These are phyloP conservation scores for Neolamprologus ventralis DNA, from an alignment of 2,113 vertebrate genomes.

Conservation along the genomic window DNA sequence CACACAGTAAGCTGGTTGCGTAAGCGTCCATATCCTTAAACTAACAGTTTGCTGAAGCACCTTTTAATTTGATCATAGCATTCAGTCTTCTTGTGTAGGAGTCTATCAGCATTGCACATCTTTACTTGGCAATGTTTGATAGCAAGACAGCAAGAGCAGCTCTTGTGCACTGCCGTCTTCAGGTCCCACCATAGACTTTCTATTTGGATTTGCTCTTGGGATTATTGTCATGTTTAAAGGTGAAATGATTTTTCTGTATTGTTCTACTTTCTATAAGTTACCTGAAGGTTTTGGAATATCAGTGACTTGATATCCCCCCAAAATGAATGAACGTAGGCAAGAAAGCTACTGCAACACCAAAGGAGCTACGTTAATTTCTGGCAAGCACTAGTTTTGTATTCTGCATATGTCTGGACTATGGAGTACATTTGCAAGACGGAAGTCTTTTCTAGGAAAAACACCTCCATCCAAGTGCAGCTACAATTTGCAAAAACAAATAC, in stretches of 20 bases:
- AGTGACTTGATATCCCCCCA: background rate
- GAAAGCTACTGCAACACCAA: background rate
- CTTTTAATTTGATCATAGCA: background rate
- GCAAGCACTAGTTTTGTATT: background rate
- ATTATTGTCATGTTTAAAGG: background rate
- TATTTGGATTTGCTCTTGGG: background rate
- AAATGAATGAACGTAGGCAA: background rate
- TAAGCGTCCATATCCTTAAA: background rate
- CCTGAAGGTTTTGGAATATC: background rate
- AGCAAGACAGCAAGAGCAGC: background rate
- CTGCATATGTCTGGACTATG: background rate
- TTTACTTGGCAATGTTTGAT: background rate
- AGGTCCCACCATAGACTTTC: background rate
- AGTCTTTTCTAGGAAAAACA: background rate
- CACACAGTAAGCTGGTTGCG: background rate
- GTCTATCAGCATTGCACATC: background rate
- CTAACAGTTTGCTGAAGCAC: background rate
- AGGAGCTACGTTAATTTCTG: background rate
- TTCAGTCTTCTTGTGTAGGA: background rate
- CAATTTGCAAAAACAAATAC: background rate
- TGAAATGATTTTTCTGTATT: background rate
- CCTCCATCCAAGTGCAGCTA: background rate
- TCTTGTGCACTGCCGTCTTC: background rate
- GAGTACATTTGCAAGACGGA: background rate
- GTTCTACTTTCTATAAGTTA: background rate